Base-by-base conservation (phyloP, 92 coral and sea anemone genomes). In the Porites evermanni region DNA sequence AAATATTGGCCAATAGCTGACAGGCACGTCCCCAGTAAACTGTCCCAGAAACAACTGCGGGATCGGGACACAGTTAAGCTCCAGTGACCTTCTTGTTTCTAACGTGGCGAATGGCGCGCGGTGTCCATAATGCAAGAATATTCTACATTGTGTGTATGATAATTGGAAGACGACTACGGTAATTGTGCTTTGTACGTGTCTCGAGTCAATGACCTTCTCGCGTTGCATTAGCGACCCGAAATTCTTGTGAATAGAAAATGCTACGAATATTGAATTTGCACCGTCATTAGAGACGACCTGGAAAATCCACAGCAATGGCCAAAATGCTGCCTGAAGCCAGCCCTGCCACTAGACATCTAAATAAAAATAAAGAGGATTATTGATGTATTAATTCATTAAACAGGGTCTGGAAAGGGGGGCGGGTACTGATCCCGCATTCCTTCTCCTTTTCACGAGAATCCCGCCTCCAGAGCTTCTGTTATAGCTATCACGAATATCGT, bases 251-350 rank as follows among this genome's bases (percentile, higher is more conserved):
- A 12, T 38, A 0, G 47, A 54, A 75, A 44, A 12, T 47, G 8
- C 8, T 19, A 59, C 3, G 2, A 18, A 38, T 64, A 56, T 2
- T 20, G 52, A 17, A 29, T 23, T 24, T 47, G 52, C 1, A 50
- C 21, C 59, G 60, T 77, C 24, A 79, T 93, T 54, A 97, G 60
- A 67, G 98, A 56, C 98, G 97, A 95, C 86, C 97, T 80, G 70
- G 95, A 71, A 87, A 97, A 93, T 97, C 97, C 85, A 97, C 93
- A 26, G 98, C 99, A 77, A 97, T 92, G 21, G 98, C 99, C 54
- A 97, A 77, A 68, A 97, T 94, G 66, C 95, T 95, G 74, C 99
- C 99, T 63, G 99, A 97, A 19, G 99, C 99, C 69, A 95, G 87
- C 52, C 99, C 99, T 12, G 95, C 98, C 53, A 95, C 98, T 74